Evolutionary conservation across 2,113 vertebrate genomes (phyloP), one percentile per base, ranked within the genome.

Genomic region (Regulus satrapa): DNA sequence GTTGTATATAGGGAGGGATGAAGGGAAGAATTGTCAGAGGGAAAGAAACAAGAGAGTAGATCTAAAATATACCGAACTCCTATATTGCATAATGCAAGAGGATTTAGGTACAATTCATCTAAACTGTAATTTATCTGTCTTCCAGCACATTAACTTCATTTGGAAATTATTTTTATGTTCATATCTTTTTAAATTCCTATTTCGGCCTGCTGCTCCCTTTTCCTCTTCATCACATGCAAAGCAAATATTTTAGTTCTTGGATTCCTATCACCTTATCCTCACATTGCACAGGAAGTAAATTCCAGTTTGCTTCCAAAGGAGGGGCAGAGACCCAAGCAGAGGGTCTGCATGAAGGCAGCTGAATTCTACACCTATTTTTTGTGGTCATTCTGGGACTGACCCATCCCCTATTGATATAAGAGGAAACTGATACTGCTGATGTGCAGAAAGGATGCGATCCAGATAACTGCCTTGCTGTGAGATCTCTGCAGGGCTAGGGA

Each of bases 301-400:
- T 86, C 24, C 34, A 58, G 20, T 56, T 79, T 83, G 6, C 25
- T 83, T 38, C 10, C 32, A 48, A 48, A 25, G 18, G 11, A 64
- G 10, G 34, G 10, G 8, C 8, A 71, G 59, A 62, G 20, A 45
- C 6, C 12, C 46, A 12, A 85, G 31, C 15, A 16, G 54, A 76
- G 36, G 6, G 3, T 55, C 12, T 58, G 51, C 24, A 18, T 43
- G 32, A 41, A 64, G 20, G 14, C 48, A 59, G 25, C 23, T 18
- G 52, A 73, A 8, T 43, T 43, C 20, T 61, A 20, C 19, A 43
- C 8, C 9, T 71, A 2, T 31, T 40, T 24, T 43, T 48, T 11
- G 3, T 54, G 19, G 9, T 12, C 0, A 0, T 40, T 54, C 20
- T 74, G 73, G 21, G 18, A n/a, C 38, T 52, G 48, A 62, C 14